Evolutionary conservation across 2,888 invertebrate genomes (phyloP), one percentile per base, ranked within the genome.

Genomic region (Uloborus plumipes): DNA sequence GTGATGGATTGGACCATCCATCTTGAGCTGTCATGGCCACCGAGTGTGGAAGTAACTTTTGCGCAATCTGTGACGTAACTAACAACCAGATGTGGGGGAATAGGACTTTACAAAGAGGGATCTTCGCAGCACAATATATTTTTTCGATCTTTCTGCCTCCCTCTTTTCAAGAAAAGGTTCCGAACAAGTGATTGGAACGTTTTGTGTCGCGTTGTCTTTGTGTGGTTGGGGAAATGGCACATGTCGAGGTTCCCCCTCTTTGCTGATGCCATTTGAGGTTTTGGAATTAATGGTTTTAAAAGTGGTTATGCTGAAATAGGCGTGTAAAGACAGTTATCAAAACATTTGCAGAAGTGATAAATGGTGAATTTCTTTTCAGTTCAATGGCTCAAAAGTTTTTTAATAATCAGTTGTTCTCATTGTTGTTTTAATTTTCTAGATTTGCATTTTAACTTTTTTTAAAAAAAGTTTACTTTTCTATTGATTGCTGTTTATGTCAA

Each of bases 221-320:
- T 61, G 13, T 61, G 22, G 22, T 61, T 61, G 16, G 31, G 13
- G 15, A 18, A 61, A 61, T n/a, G 16, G 20, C 14, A 31, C 31
- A 18, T 55, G 20, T 55, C n/a, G n/a, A n/a, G 20, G 20, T 18
- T 15, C 49, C 61, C n/a, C 71, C 20, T 26, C 18, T 13, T 14
- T n/a, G 3, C 31, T 64, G 31, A 16, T 47, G 31, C 47, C n/a
- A 14, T 47, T 64, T 18, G 64, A 62, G n/a, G 55, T 22, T 18
- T 14, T 18, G 51, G 39, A 75, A 76, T 76, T 69, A 76, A 76
- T 76, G 69, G 76, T 76, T 76, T 76, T 76, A 22, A 51, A 69
- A 76, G 26, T 50, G 69, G 53, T 62, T 69, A 53, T 39, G 39
- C 69, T 53, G 50, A 53, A 76, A 76, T 53, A 39, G 69, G 69